Base-by-base conservation (phyloP, 2,888 invertebrate genomes). In the Eupithecia inturbata region DNA sequence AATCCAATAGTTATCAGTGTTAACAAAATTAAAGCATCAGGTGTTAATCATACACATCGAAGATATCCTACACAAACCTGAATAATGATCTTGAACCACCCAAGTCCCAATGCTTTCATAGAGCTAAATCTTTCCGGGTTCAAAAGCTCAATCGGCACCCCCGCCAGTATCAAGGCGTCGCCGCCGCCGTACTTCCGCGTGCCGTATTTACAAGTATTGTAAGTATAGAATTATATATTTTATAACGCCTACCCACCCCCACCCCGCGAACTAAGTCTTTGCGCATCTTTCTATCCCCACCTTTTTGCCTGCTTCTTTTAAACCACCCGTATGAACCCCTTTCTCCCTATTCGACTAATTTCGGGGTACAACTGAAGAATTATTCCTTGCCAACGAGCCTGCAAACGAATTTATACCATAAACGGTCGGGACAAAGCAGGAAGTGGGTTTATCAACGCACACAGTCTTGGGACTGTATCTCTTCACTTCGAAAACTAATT, bases 221-320 rank as follows among this genome's bases (percentile, higher is more conserved):
- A 94, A 94, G 94, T 94, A 94, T 94, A 94, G 94, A 94, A 94
- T 94, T 94, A 94, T 94, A 94, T 94, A 94, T 94, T 94, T 94
- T 94, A 94, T 94, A 94, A 94, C 93, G 89, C 93, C 92, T 87
- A 85, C 86, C 72, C 86, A 75, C 84, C 85, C 82, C 85, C 85
- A 91, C 92, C 92, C 88, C 92, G 92, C 92, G 91, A 94, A 94
- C 94, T 94, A 94, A 94, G 94, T 94, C 94, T 94, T 93, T 94
- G 94, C 94, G 94, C 94, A 94, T 94, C 94, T 94, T 94, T 94
- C 94, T 93, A 93, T 92, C 93, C 87, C 94, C 94, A 91, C 94
- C 93, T 94, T 94, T 94, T 94, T 94, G 93, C 91, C 91, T 90
- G 90, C 93, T 93, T 94, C 94, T 94, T 94, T 94, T 94, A 94